phyloP scores from a whole-genome alignment of 2,797 vertebrate species.

The Glyptemys insculpta region DNA sequence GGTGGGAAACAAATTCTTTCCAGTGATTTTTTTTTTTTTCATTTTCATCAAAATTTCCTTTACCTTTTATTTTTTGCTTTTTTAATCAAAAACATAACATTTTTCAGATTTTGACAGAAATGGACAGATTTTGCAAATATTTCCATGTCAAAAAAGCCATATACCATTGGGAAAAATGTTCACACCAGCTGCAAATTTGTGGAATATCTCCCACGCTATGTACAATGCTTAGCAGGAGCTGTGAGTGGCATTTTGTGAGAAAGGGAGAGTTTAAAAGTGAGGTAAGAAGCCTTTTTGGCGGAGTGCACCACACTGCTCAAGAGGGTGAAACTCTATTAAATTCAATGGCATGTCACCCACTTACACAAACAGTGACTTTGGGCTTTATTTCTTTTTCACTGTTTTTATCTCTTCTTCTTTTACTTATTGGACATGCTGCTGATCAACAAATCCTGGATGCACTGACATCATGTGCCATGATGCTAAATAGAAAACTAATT shows the following conservation, averaged over 20 bases:
- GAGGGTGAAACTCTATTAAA: background rate
- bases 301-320: background rate
- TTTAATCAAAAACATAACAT: background rate
- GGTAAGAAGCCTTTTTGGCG: background rate
- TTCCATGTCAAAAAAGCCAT: background rate
- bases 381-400: background rate
- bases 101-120: background rate
- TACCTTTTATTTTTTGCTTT: background rate
- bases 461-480: background rate
- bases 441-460: accelerated
- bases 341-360: background rate
- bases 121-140: background rate
- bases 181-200: background rate
- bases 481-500: background rate
- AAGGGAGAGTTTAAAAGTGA: background rate
- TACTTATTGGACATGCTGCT: accelerated
- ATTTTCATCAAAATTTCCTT: background rate
- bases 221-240: background rate
- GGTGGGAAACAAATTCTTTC: background rate
- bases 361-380: accelerated
- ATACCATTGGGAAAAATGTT: background rate
- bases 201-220: background rate
- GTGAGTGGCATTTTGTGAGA: background rate
- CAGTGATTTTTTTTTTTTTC: background rate
- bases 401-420: background rate